A percentile compares a stretch with the other conserved stretches of the same genome.
phyloP scores from a whole-genome alignment of 2,888 invertebrate genomes.

The Cylloceria caligata region DNA sequence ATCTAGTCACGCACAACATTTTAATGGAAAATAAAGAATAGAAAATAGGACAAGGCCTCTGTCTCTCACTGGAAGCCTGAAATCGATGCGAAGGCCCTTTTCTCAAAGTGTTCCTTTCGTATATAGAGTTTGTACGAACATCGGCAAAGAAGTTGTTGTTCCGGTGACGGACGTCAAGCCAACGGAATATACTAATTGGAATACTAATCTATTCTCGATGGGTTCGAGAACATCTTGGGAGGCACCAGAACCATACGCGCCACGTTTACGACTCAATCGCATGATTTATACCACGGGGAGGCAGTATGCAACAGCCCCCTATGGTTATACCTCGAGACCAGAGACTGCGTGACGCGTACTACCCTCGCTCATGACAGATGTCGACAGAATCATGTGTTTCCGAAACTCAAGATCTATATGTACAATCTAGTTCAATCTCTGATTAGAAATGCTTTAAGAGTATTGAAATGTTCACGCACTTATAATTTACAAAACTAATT shows the following conservation, averaged over 20 bases:
- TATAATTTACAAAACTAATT: not conserved
- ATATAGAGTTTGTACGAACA: not conserved
- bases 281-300: slow-evolving; percentile 49
- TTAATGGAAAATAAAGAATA: too few species aligned
- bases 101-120: not conserved
- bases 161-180: slow-evolving; percentile 19
- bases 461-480: too few species aligned
- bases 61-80: not conserved
- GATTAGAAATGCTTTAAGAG: slow-evolving; percentile 2
- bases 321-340: slow-evolving; percentile 22
- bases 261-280: slow-evolving; percentile 55
- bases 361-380: slow-evolving; percentile 39
- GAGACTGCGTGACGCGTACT: slow-evolving; percentile 35
- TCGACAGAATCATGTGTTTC: slow-evolving; percentile 44
- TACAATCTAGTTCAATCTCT: slow-evolving; percentile 8
- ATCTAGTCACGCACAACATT: too few species aligned
- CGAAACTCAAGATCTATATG: slow-evolving; percentile 33
- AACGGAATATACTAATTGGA: slow-evolving; percentile 52
- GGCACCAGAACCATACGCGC: slow-evolving; percentile 30
- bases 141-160: slow-evolving; percentile 20
- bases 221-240: slow-evolving; percentile 44
- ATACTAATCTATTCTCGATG: slow-evolving; percentile 59
- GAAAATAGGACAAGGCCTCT: not conserved
- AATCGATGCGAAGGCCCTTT: not conserved
- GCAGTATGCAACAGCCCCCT: not conserved